These are phyloP conservation scores for Myrmecobius fasciatus DNA, from an alignment of 2,113 vertebrate species.

Conservation along the genomic window DNA sequence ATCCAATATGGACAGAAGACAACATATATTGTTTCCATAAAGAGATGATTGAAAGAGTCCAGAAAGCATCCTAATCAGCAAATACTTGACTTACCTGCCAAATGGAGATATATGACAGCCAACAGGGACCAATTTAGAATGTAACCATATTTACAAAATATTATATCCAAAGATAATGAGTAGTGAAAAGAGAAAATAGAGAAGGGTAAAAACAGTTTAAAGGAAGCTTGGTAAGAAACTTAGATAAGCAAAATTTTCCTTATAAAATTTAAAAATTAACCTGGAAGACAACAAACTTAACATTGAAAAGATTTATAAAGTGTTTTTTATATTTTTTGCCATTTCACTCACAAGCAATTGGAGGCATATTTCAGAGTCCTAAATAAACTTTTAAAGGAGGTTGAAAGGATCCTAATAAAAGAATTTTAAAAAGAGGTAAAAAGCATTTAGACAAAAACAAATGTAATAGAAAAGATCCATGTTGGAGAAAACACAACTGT, in stretches of 20 bases:
- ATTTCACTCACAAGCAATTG: neutral
- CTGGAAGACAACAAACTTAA: neutral
- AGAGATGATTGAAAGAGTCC: neutral
- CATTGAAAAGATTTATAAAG: neutral
- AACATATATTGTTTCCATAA: neutral
- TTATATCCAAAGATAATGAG: neutral
- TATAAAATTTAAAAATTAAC: neutral
- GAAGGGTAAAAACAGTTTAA: neutral
- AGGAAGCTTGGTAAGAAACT: neutral
- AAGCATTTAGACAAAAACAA: neutral
- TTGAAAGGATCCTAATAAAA: neutral
- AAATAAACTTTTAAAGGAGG: neutral
- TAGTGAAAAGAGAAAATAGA: neutral
- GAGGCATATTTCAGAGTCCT: neutral
- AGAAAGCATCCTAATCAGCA: neutral
- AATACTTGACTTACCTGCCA: neutral
- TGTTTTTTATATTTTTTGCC: neutral
- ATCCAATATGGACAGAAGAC: neutral
- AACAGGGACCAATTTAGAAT: neutral
- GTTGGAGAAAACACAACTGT: neutral
- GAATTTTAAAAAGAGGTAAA: neutral
- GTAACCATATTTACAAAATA: neutral
- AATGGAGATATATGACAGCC: neutral
- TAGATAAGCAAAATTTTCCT: neutral
- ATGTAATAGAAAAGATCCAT: neutral